phyloP scores from a whole-genome alignment of 2,797 vertebrate genomes.

The Anabacerthia variegaticeps region DNA sequence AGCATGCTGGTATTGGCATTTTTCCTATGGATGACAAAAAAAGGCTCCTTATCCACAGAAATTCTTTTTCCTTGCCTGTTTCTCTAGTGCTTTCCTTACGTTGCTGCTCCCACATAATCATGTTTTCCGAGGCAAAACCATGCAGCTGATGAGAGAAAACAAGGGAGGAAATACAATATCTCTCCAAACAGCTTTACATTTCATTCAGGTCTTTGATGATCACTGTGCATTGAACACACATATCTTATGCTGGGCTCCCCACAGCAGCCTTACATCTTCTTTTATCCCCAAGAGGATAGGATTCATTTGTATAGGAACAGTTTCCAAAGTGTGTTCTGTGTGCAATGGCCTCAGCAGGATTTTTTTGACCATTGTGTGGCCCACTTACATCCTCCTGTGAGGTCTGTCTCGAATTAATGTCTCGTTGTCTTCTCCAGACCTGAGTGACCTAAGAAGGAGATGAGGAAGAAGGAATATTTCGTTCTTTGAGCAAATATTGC shows the following conservation, averaged over 20 bases:
- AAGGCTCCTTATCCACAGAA: background rate
- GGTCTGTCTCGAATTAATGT: background rate
- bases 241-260: background rate
- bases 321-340: background rate
- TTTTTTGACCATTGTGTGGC: background rate
- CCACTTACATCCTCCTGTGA: background rate
- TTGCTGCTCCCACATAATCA: background rate
- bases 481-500: background rate
- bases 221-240: background rate
- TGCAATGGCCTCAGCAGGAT: background rate
- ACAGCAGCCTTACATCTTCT: background rate
- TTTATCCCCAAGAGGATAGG: background rate
- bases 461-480: background rate
- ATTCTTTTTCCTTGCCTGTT: background rate
- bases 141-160: background rate
- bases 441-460: background rate
- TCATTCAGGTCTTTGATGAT: conserved; percentile 8
- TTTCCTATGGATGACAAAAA: background rate
- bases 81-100: background rate
- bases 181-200: background rate
- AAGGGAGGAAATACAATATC: background rate
- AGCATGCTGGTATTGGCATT: background rate
- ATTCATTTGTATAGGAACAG: background rate
- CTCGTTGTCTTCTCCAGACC: background rate
- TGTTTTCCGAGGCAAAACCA: background rate